Percentiles rank a stretch among this genome's conserved stretches.
Evolutionary conservation across 2,888 invertebrate genomes (phyloP).

Genomic region (Merodon equestris): DNA sequence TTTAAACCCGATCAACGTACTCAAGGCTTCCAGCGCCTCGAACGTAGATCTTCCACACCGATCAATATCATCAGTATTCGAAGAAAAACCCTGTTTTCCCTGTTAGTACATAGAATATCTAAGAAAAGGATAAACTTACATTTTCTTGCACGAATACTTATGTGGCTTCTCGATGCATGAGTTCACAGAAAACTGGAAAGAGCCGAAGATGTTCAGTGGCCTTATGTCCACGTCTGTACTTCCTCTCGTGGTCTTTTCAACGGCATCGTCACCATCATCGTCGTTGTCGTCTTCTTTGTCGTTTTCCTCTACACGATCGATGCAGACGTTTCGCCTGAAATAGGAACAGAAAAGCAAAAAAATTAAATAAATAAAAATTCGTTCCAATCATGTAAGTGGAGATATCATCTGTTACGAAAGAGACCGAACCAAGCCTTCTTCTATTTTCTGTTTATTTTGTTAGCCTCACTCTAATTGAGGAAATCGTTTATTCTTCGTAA

Average conservation of each 20-base stretch:
- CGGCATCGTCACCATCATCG: conserved; percentile 69
- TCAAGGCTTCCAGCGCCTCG: too few relatives aligned
- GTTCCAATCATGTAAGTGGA: too few relatives aligned
- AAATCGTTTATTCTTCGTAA: conserved; percentile 58
- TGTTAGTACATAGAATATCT: background rate
- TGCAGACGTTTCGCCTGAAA: conserved; percentile 82
- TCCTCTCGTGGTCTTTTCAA: conserved; percentile 61
- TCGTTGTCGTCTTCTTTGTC: conserved; percentile 71
- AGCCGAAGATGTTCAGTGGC: conserved; percentile 71
- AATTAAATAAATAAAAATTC: too few relatives aligned
- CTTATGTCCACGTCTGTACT: conserved; percentile 7
- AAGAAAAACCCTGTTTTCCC: too few relatives aligned
- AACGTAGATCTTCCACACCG: conserved; percentile 2
- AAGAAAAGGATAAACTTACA: conserved; percentile 74
- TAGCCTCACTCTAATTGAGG: conserved; percentile 56
- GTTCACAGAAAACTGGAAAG: conserved; percentile 77
- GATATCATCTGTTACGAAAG: too few relatives aligned
- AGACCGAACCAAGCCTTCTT: too few relatives aligned
- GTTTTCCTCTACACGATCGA: conserved; percentile 80
- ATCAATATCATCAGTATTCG: too few relatives aligned
- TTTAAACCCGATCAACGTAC: background rate
- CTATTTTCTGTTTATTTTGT: conserved; percentile 17
- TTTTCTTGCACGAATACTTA: conserved; percentile 78
- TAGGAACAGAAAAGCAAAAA: conserved; percentile 24
- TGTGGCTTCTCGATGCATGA: conserved; percentile 78